phyloP scores from a whole-genome alignment of 2,888 invertebrate species.

The Penaeus monodon region DNA sequence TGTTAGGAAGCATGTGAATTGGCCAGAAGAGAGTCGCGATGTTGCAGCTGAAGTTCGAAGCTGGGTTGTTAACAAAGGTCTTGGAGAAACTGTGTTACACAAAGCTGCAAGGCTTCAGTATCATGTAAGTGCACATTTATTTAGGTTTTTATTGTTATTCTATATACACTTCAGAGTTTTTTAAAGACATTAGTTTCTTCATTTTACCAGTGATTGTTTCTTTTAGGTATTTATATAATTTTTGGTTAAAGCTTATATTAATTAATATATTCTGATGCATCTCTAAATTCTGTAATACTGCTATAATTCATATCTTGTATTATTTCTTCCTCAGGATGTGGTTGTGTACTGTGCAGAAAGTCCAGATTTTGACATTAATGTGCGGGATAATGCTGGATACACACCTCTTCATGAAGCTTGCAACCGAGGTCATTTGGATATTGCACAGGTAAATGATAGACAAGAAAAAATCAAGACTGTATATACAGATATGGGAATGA shows the following conservation, averaged over 20 bases:
- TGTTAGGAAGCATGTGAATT: conserved; percentile 58
- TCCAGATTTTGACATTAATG: conserved; percentile 76
- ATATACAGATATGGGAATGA: no score
- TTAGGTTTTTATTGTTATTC: conserved; percentile 4
- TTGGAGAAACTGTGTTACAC: conserved; percentile 93
- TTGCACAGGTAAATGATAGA: conserved; percentile 75
- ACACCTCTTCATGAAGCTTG: conserved; percentile 95
- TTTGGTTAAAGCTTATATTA: no score
- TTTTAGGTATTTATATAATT: no score
- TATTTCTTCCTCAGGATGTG: conserved; percentile 78
- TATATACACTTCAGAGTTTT: no score
- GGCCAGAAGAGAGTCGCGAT: conserved; percentile 64
- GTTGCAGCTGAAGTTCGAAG: conserved; percentile 62
- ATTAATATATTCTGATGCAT: no score
- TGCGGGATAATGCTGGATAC: conserved; percentile 72
- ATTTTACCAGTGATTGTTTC: no score
- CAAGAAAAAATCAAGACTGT: no score
- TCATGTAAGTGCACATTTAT: conserved; percentile 76
- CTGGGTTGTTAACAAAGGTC: conserved; percentile 93
- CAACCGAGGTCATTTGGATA: conserved; percentile 87
- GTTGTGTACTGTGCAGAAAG: conserved; percentile 91
- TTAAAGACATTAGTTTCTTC: no score
- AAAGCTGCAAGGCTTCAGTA: conserved; percentile 90
- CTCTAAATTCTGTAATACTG: no score
- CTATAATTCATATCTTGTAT: neutral